Evolutionary conservation across 2,888 invertebrate genomes (phyloP), one percentile per base, ranked within the genome.

Genomic region (Bombyx huttoni): DNA sequence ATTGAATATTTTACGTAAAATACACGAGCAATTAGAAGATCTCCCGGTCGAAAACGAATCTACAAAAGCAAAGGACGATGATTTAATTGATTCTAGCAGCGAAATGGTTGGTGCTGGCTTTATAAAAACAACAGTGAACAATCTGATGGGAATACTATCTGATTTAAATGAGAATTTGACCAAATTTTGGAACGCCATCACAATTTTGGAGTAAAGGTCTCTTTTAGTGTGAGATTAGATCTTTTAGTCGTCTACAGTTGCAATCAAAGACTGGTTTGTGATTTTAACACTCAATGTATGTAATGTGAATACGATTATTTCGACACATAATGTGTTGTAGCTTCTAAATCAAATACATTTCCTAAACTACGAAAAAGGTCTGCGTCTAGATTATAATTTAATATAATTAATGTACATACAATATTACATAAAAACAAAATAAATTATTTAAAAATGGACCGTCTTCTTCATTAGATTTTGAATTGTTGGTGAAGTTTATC

Each of bases 141-240:
- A 74, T 48, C 58, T 82, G 35, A 56, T 79, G 7, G 63, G 64
- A 13, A 64, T 83, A 7, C 59, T 89, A 49, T 65, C 71, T 33
- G 82, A 85, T 56, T 65, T 88, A 6, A 84, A 81, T 55, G 72
- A 70, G 13, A 83, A 86, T 54, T 64, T 88, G 45, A 80, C 76
- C 53, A 78, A 63, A 51, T 64, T 82, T 59, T 82, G 84, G 77
- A 71, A 73, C 48, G 73, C 75, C 7, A 63, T 87, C 5, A 70
- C 68, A 46, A 50, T 81, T 8, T 63, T 86, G 57, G 79, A 83
- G 54, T 88, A 78, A 63, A 49, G 0, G 8, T 40, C 2, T 10
- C 40, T 40, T 35, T 35, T 35, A 35, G 7, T 35, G n/a, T n/a
- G n/a, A 8, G 9, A 35, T 35, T 35, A 8, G 9, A 35, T 9